Conservation (phyloP, 37 sponge, comb jelly and placozoan species). For the Geodia barretti region DNA sequence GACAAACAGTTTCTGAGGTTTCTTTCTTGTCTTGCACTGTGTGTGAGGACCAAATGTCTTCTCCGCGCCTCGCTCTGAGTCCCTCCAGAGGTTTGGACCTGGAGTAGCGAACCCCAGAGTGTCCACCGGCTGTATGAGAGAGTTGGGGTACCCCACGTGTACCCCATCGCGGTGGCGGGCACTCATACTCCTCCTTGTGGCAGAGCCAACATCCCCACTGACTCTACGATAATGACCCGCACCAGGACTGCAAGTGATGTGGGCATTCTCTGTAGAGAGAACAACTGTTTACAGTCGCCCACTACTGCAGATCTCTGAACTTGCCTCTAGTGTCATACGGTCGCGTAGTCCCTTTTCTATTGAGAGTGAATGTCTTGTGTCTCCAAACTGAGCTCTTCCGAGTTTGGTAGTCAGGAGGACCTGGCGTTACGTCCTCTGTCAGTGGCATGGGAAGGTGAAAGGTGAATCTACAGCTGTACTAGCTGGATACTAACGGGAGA, state of each 20-base stretch:
- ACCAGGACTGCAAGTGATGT: constrained; percentile 56
- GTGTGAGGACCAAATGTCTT: constrained; percentile 20
- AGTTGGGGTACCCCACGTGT: constrained; percentile 59
- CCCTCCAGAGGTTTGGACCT: constrained; percentile 36
- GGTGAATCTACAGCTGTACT: too few relatives aligned
- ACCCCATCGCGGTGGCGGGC: constrained; percentile 39
- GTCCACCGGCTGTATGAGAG: constrained; percentile 49
- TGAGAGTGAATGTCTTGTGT: constrained; percentile 20
- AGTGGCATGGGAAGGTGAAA: background rate
- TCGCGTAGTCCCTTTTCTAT: constrained; percentile 34
- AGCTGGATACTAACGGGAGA: background rate
- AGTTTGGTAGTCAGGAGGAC: constrained; percentile 46
- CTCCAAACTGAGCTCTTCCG: constrained; percentile 26
- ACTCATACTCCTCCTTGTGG: constrained; percentile 17
- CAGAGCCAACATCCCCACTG: constrained; percentile 24
- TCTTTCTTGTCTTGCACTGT: background rate
- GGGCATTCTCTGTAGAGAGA: constrained; percentile 44
- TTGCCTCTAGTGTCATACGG: constrained; percentile 56
- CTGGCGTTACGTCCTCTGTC: constrained; percentile 5
- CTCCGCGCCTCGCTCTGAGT: constrained; percentile 40
- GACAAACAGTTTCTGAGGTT: constrained; percentile 3
- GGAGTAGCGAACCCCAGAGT: constrained; percentile 63
- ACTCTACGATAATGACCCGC: constrained; percentile 28
- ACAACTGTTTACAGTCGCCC: too few relatives aligned
- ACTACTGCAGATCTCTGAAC: too few relatives aligned